Base-by-base conservation (phyloP, 2,113 vertebrate species). In the Bubo bubo region DNA sequence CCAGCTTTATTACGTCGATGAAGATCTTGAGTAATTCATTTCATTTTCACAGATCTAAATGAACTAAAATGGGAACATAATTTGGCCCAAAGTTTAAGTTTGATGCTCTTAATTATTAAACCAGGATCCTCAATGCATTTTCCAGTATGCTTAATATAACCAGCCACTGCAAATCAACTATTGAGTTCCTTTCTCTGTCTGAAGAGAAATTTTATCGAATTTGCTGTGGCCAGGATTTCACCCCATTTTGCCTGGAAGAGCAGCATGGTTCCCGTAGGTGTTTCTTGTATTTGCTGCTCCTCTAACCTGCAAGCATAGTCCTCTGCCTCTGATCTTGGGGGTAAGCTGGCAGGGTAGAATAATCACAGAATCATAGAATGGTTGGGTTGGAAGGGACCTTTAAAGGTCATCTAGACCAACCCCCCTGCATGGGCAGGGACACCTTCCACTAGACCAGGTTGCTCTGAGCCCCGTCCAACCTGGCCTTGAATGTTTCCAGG, bases 51-150 rank as follows among this genome's bases (percentile, higher is more conserved):
- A 70, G 62, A 45, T 53, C 70, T 93, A 93, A 91, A 70, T 72
- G 56, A 93, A 75, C 81, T 87, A 91, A 91, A 94, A 87, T 76
- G 77, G 41, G 86, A 95, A 60, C 39, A 66, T 62, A 93, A 87
- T 91, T 84, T 96, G 84, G 86, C 74, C 70, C 62, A 34, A 93
- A 94, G 66, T 94, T 94, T 89, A 85, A 79, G 41, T 66, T 91
- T 82, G 45, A 79, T 79, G 71, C 53, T 85, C n/a, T 83, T 82
- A 66, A 96, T 63, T 70, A 82, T 91, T 79, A 89, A 92, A n/a
- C 47, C 19, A 68, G 58, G 12, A 79, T 68, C 49, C 66, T 87
- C 10, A 19, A 26, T 85, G 53, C 10, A 26, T 81, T 66, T 96
- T 68, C 62, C n/a, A 43, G 12, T 49, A 18, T 59, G 28, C 77